phyloP scores from a whole-genome alignment of 2,888 invertebrate genomes.

The Nemoura dubitans region DNA sequence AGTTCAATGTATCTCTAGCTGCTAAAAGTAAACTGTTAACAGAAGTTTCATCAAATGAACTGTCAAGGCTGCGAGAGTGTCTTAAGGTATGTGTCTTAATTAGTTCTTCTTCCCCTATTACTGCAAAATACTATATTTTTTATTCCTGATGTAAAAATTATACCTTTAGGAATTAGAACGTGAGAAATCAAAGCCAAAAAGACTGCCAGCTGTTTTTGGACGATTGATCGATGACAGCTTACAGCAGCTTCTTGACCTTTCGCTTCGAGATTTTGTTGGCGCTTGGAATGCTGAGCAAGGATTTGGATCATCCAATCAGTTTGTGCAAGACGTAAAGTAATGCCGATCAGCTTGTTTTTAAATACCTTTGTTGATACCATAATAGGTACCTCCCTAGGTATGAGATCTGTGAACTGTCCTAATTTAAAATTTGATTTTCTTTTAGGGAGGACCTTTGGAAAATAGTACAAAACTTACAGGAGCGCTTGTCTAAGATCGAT shows the following conservation, averaged over 20 bases:
- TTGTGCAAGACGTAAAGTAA: constrained; percentile 74
- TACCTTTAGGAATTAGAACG: constrained; percentile 43
- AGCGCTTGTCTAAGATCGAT: constrained; percentile 78
- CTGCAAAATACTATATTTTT: not conserved
- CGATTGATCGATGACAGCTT: constrained; percentile 84
- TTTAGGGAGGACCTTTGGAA: constrained; percentile 78
- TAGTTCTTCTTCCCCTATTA: not conserved
- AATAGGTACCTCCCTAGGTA: too few species aligned
- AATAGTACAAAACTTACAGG: constrained; percentile 78
- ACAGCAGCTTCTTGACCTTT: constrained; percentile 82
- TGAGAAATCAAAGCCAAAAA: constrained; percentile 57
- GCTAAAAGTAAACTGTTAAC: not conserved
- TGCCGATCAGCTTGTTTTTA: not conserved
- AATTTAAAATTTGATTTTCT: constrained; percentile 42
- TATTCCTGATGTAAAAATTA: not conserved
- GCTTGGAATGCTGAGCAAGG: constrained; percentile 79
- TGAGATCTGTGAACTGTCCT: constrained; percentile 9
- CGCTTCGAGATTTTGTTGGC: constrained; percentile 80
- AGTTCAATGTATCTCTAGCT: constrained; percentile 16
- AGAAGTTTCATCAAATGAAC: constrained; percentile 38
- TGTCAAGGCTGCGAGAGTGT: constrained; percentile 44
- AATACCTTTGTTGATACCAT: not conserved
- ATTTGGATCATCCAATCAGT: constrained; percentile 69
- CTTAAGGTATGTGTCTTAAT: constrained; percentile 40
- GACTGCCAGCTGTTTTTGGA: constrained; percentile 82